Percentiles rank a stretch among this genome's conserved stretches.
Evolutionary conservation across 2,113 vertebrate species (phyloP).

Genomic region (Platysteira castanea): DNA sequence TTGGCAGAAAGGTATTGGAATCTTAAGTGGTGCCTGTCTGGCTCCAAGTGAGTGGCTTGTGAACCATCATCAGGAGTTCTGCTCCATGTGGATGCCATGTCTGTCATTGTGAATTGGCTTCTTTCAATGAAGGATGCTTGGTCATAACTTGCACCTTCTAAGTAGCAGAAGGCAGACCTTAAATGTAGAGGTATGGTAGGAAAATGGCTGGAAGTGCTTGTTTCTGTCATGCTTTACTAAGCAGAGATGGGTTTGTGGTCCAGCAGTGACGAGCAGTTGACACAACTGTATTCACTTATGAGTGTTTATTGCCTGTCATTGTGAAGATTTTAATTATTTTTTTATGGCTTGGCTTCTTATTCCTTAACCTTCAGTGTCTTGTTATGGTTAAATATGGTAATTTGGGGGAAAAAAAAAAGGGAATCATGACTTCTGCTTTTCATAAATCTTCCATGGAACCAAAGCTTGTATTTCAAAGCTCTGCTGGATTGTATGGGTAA

Average conservation of each 20-base stretch:
- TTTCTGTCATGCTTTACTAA: fast-evolving
- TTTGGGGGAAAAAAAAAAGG: background rate
- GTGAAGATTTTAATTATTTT: background rate
- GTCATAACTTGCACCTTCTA: background rate
- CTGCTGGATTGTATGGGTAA: background rate
- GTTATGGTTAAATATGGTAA: background rate
- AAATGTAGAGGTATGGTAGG: background rate
- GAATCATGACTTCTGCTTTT: background rate
- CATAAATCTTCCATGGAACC: fast-evolving
- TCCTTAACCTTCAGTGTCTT: background rate
- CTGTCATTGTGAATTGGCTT: background rate
- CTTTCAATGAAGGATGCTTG: background rate
- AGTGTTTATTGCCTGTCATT: background rate
- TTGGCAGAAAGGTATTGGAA: background rate
- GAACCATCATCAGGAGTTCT: background rate
- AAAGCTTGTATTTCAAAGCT: background rate
- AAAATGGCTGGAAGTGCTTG: background rate
- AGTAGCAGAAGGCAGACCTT: background rate
- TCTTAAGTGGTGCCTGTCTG: too few species aligned
- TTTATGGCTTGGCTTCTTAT: background rate
- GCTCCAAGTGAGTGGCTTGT: background rate
- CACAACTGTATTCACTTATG: background rate
- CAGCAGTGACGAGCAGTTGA: background rate
- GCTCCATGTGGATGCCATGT: fast-evolving
- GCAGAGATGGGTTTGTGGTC: background rate